A percentile compares a stretch with the other conserved stretches of the same genome.
These are phyloP conservation scores for Eretmochelys imbricata DNA, from an alignment of 2,113 vertebrate genomes.

Conservation along the genomic window DNA sequence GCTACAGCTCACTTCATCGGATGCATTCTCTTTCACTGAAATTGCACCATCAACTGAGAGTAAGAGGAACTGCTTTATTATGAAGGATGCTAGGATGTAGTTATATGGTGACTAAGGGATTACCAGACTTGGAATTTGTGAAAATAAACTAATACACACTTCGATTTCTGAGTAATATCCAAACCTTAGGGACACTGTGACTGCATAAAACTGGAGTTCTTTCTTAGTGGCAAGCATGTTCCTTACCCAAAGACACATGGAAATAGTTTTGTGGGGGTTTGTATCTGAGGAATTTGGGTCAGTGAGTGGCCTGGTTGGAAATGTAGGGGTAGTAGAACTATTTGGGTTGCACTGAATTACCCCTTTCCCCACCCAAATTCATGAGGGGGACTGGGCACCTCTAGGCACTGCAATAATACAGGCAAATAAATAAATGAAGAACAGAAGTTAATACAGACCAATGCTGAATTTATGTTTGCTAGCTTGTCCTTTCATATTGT, in stretches of 20 bases:
- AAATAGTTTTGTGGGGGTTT: background rate
- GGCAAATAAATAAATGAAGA: background rate
- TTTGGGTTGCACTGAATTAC: background rate
- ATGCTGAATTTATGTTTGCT: background rate
- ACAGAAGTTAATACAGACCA: no score
- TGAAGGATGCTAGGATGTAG: background rate
- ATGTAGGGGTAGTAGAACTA: background rate
- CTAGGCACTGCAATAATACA: background rate
- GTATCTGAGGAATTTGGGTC: no score
- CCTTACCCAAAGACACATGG: background rate
- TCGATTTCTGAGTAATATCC: background rate
- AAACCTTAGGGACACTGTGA: background rate
- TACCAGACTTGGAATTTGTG: background rate
- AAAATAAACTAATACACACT: background rate
- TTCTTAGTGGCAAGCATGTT: background rate
- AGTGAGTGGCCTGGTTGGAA: no score
- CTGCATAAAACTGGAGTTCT: background rate
- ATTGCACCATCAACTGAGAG: background rate
- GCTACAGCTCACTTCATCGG: no score
- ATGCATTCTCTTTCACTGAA: background rate
- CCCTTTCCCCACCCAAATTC: background rate
- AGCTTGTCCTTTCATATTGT: no score
- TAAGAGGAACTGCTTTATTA: background rate
- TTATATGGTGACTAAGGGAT: accelerated
- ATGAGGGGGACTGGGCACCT: background rate